Percentiles rank a stretch among this genome's conserved stretches.
Evolutionary conservation across 2,797 vertebrate species (phyloP).

Genomic region (Discoglossus pictus): DNA sequence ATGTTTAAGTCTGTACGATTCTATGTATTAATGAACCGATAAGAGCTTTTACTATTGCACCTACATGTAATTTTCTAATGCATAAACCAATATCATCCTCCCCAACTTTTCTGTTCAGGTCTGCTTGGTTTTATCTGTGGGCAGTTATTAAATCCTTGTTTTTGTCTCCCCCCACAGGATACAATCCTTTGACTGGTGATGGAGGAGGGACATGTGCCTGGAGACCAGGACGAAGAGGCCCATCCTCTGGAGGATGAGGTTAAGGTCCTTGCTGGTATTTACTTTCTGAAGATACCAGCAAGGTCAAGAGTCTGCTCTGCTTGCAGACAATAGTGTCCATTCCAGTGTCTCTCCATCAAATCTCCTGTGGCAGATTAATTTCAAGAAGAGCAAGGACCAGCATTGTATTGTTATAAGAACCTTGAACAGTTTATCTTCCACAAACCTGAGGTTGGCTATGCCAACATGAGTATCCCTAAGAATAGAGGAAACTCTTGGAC

Average conservation of each 20-base stretch:
- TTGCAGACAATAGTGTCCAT: slow-evolving; percentile 61
- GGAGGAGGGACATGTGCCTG: slow-evolving; percentile 83
- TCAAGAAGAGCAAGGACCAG: neutral
- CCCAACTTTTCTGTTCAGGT: no score
- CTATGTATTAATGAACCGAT: no score
- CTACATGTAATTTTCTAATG: no score
- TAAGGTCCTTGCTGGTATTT: slow-evolving; percentile 72
- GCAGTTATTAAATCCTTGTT: no score
- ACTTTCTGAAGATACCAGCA: slow-evolving; percentile 52
- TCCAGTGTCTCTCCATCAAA: slow-evolving; percentile 22
- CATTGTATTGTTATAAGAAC: neutral
- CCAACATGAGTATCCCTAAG: no score
- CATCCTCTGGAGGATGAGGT: slow-evolving; percentile 89
- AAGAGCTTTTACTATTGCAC: no score
- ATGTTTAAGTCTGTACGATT: no score
- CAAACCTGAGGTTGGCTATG: no score
- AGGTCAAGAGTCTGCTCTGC: slow-evolving; percentile 52
- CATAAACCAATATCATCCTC: no score
- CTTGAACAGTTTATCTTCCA: no score
- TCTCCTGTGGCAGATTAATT: neutral
- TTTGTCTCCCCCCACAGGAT: slow-evolving; percentile 68
- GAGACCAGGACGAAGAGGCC: slow-evolving; percentile 87
- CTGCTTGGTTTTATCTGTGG: no score
- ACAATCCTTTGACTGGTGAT: slow-evolving; percentile 83
- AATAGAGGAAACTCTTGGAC: no score